Base-by-base conservation (phyloP, 2,113 vertebrate genomes). In the Perca flavescens region DNA sequence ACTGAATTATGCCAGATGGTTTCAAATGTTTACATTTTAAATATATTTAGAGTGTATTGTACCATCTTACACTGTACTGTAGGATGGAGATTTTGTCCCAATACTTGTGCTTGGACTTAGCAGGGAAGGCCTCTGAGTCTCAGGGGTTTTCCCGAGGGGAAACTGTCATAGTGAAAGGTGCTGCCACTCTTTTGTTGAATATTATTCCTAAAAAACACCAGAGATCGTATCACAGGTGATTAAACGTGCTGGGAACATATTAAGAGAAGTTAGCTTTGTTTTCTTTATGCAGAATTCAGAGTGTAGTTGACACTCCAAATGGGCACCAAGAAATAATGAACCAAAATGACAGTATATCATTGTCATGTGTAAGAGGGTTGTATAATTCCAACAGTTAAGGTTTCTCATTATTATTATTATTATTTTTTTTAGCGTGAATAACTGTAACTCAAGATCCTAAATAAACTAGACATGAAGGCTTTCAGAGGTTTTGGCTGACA, bases 141-240 rank as follows among this genome's bases (percentile, higher is more conserved):
- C 17, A 0, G 61, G 62, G 70, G 70, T 74, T 81, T 75, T 31
- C 85, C 84, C 5, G 2, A 25, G 83, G 91, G 74, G 22, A 85
- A 89, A 90, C 88, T 85, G 87, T 87, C 80, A 89, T 4, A 0
- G 40, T 79, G 60, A 21, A 34, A 82, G 61, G 67, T 40, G 43
- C 62, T 28, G 16, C 52, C 66, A 25, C 31, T 66, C 49, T 63
- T 73, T 64, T 77, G 77, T 84, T 72, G 63, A 73, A 63, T 40
- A 8, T 47, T 56, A 84, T 81, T 81, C 79, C 87, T 88, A 83
- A 31, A 76, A 11, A 74, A 72, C 17, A 78, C 25, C 46, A 46
- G 46, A 88, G 86, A 91, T 85, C 5, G 0, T 81, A 90, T 91
- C 86, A 72, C 21, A 12, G 31, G 67, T 22, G 43, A 58, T 1